phyloP scores from a whole-genome alignment of 2,113 vertebrate genomes.

The Rhinolophus ferrumequinum region DNA sequence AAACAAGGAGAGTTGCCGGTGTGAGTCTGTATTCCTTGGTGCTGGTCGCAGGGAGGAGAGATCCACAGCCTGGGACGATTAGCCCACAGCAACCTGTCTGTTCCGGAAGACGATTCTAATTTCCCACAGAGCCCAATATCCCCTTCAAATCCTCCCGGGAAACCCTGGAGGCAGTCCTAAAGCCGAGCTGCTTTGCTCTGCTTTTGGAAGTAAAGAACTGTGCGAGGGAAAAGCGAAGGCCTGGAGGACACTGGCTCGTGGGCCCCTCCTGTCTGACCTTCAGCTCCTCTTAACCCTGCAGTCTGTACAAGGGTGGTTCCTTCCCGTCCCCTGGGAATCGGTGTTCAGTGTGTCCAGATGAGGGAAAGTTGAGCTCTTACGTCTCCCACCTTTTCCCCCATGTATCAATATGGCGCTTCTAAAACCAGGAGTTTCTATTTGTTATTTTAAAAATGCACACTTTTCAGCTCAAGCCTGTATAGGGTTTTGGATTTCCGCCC shows the following conservation, averaged over 20 bases:
- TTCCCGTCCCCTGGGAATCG: background rate
- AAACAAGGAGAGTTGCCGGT: background rate
- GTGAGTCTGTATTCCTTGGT: background rate
- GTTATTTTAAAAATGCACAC: background rate
- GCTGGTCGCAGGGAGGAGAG: background rate
- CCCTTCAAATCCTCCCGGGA: background rate
- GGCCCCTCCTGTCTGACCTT: background rate
- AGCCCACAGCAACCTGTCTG: background rate
- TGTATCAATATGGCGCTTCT: background rate
- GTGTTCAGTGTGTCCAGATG: background rate
- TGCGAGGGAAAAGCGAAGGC: background rate
- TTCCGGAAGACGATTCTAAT: background rate
- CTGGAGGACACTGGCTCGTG: fast-evolving
- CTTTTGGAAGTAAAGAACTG: too few relatives aligned
- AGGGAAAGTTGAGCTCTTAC: background rate
- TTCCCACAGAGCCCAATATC: background rate
- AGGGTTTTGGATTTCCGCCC: background rate
- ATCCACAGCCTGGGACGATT: fast-evolving
- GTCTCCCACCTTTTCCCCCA: fast-evolving
- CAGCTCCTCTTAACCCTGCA: fast-evolving
- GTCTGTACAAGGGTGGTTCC: background rate
- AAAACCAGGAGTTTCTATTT: background rate
- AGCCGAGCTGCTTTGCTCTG: background rate
- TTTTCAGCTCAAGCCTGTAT: background rate
- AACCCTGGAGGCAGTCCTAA: background rate